Base-by-base conservation (phyloP, 1,140 invertebrate genomes). In the Drosophila rhopaloa region DNA sequence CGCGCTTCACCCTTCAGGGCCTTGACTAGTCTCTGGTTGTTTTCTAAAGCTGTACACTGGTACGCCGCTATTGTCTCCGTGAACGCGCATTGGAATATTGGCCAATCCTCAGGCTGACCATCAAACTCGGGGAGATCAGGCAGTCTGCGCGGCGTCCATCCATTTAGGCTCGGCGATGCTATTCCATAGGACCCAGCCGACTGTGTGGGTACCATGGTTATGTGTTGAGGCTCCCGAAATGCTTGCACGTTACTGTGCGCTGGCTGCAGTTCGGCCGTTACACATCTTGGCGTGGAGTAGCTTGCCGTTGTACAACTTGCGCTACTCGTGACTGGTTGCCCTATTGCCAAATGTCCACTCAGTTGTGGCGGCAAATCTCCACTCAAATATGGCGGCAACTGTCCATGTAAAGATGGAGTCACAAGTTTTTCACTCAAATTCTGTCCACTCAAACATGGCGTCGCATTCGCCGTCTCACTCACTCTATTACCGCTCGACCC, bases 1-100 rank as follows among this genome's bases (percentile, higher is more conserved):
- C 55, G 27, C 6, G 46, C 46, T 0, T 50, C 53, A 19, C 62
- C 54, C 35, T 57, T 66, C 29, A 67, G 13, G 2, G 13, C 29
- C n/a, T 51, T 67, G 4, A 60, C 35, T n/a, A 67, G 13, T 4
- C 56, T 19, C 14, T 44, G 56, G 10, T 67, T 60, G 7, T 48
- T 66, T 8, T 41, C 37, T 2, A 59, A 29, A 1, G 13, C 24
- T 9, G 55, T 41, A 8, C 19, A 61, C 0, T 14, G 13, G 13
- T 51, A 67, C 9, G 38, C 38, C 10, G 7, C 5, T 10, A 29
- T 46, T 11, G 47, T 53, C 40, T 53, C 29, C 2, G 4, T 44
- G 44, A 60, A 43, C 6, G 29, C 29, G 29, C 29, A 29, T 29
- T 29, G 29, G 6, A 29, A 29, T 67, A 51, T 59, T 51, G 38